Conservation (phyloP, 2,113 vertebrate species). For the Trematocara zebra region DNA sequence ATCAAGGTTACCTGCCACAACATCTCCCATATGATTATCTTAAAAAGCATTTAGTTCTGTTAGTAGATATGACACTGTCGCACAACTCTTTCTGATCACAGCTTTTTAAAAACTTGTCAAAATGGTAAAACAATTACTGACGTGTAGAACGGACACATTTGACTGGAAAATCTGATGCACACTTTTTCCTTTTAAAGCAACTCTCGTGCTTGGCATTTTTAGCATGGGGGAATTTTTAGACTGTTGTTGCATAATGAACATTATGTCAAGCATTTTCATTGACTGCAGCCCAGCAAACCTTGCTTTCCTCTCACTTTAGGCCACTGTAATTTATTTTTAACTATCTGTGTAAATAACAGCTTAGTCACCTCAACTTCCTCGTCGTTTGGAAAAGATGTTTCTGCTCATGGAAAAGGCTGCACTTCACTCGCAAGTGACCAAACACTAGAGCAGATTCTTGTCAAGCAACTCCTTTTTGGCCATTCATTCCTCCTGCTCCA, state of each 20-base stretch:
- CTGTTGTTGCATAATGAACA: slow-evolving; percentile 35
- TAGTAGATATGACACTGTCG: slow-evolving; percentile 5
- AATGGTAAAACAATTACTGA: slow-evolving; percentile 19
- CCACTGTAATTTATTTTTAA: slow-evolving; percentile 31
- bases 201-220: slow-evolving; percentile 18
- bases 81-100: not conserved
- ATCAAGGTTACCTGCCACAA: not conserved
- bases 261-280: slow-evolving; percentile 38
- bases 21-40: not conserved
- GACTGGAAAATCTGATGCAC: slow-evolving; percentile 29
- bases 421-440: not conserved
- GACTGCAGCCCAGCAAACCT: slow-evolving; percentile 14
- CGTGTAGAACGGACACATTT: slow-evolving; percentile 1
- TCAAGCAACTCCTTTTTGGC: not conserved
- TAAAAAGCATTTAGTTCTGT: not conserved
- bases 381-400: not conserved
- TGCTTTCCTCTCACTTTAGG: slow-evolving; percentile 16
- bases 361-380: not conserved
- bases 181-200: slow-evolving; percentile 61
- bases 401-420: not conserved
- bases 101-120: slow-evolving; percentile 28
- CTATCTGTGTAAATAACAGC: slow-evolving; percentile 47
- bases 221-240: slow-evolving; percentile 15
- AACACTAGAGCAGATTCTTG: not conserved
- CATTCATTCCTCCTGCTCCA: slow-evolving; percentile 3